These are phyloP conservation scores for Sarcoramphus papa DNA, from an alignment of 2,797 vertebrate genomes.

Conservation along the genomic window DNA sequence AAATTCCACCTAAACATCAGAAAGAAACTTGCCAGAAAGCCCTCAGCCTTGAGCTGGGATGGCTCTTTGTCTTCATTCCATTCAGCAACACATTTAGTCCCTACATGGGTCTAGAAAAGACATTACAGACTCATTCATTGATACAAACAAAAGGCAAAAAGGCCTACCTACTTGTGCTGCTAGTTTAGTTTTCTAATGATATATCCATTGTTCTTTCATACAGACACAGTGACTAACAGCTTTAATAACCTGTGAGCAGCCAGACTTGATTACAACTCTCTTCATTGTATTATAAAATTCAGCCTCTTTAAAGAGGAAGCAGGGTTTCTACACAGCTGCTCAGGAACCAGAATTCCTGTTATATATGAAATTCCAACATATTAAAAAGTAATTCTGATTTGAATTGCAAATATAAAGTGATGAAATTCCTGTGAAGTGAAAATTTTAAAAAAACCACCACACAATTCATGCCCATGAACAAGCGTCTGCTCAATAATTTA, in stretches of 20 bases:
- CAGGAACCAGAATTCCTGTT: not conserved
- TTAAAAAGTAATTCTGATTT: not conserved
- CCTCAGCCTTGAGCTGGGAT: not conserved
- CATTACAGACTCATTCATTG: not conserved
- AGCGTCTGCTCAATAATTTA: not conserved
- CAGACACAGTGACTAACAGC: not conserved
- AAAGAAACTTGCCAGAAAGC: not conserved
- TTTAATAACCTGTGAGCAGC: slow-evolving; percentile 13
- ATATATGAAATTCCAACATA: not conserved
- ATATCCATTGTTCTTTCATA: not conserved
- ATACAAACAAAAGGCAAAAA: not conserved
- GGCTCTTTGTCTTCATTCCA: not conserved
- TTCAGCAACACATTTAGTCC: not conserved
- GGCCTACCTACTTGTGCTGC: not conserved
- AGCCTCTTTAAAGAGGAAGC: not conserved
- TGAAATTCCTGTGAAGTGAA: not conserved
- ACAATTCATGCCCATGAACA: not conserved
- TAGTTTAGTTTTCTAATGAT: not conserved
- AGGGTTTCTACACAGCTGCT: not conserved
- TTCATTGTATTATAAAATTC: not conserved
- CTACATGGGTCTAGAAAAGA: not conserved
- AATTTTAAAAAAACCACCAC: not conserved
- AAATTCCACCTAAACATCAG: not conserved
- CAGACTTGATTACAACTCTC: not conserved
- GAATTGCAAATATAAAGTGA: not conserved